Conservation (phyloP, 2,797 vertebrate species). For the Cetoscarus ocellatus region DNA sequence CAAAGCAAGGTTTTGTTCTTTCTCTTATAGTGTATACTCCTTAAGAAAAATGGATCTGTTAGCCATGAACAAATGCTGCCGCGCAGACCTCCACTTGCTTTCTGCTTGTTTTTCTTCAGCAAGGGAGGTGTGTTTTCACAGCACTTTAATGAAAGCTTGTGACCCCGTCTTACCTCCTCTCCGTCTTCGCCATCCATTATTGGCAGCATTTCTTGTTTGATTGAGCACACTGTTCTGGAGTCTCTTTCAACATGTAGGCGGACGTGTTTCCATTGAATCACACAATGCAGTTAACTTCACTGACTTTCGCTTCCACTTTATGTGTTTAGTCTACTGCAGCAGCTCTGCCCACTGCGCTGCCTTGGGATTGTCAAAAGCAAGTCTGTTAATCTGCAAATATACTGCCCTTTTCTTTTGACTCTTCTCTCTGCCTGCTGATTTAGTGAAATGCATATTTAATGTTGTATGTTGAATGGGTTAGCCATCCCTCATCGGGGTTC, state of each 20-base stretch:
- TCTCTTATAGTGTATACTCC: slow-evolving; percentile 46
- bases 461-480: slow-evolving; percentile 55
- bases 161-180: slow-evolving; percentile 27
- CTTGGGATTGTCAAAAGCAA: slow-evolving; percentile 46
- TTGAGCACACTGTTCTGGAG: slow-evolving; percentile 31
- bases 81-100: slow-evolving; percentile 55
- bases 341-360: slow-evolving; percentile 17
- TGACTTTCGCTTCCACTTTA: slow-evolving; percentile 55
- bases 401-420: slow-evolving; percentile 37
- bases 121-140: slow-evolving; percentile 48
- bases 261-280: slow-evolving; percentile 72
- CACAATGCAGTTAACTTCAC: slow-evolving; percentile 51
- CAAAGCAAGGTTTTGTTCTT: slow-evolving; percentile 35
- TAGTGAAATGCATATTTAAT: slow-evolving; percentile 74
- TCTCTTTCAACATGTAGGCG: slow-evolving; percentile 60
- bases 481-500: slow-evolving; percentile 60
- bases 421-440: slow-evolving; percentile 56
- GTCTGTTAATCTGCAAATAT: slow-evolving; percentile 53
- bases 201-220: slow-evolving; percentile 51
- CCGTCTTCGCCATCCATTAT: slow-evolving; percentile 36
- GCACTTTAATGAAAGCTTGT: slow-evolving; percentile 61
- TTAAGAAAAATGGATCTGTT: slow-evolving; percentile 58
- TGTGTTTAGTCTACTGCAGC: slow-evolving; percentile 43
- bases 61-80: slow-evolving; percentile 53
- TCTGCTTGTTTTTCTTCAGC: slow-evolving; percentile 21